Evolutionary conservation across 2,888 invertebrate species (phyloP), one percentile per base, ranked within the genome.

Genomic region (Polietes domitor): DNA sequence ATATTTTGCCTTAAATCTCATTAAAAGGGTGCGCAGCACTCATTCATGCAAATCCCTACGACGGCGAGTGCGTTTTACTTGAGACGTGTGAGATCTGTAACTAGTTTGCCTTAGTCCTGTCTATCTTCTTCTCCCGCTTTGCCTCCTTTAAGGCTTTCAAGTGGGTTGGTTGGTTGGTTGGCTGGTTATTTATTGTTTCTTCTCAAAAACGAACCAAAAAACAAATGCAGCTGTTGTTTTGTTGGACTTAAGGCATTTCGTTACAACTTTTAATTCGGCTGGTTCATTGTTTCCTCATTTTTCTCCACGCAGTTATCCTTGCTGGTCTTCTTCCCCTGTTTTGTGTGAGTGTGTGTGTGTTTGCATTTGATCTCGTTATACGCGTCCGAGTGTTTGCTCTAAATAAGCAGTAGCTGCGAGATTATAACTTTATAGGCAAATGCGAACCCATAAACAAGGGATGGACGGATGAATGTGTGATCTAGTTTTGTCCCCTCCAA

Each of bases 11-110:
- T 82, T 61, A 75, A 47, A 68, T 53, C 75, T 77, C 55, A 37
- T 73, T 77, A 80, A 78, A n/a, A 78, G 83, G 83, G 83, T 84
- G 78, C 50, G 28, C 37, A 10, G 37, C 37, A 37, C 37, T 28
- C 21, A 10, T 58, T 37, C 47, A 50, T 70, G 50, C n/a, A 68
- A 68, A 43, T 68, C 21, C 43, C 24, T 28, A 6, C 61, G 2
- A 0, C 37, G 17, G 24, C 17, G n/a, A 47, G 28, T 74, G 47
- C 71, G 74, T 82, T 68, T 78, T 71, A 80, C 61, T 76, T 79
- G 81, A 85, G 81, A 85, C 83, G 80, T 85, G 85, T 85, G 85
- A 85, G 85, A 85, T 83, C 72, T 68, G 77, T 81, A 85, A 85
- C 85, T 80, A 83, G 85, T 85, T 83, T 83, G 55, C 71, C 70